These are phyloP conservation scores for Oryctes rhinoceros DNA, from an alignment of 1,140 invertebrate genomes.

Conservation along the genomic window DNA sequence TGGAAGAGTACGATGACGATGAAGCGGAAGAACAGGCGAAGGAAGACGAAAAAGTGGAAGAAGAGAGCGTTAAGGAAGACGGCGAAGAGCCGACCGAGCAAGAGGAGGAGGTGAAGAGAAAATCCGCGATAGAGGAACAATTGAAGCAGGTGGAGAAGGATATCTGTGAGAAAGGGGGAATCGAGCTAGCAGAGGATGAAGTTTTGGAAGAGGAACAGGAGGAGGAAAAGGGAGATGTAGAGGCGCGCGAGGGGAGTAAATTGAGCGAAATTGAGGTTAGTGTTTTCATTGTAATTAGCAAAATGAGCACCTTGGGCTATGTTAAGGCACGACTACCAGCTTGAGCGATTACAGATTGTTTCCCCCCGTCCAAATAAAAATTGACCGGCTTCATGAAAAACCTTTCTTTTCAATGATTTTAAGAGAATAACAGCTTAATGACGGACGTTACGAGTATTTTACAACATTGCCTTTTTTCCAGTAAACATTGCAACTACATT, in stretches of 20 bases:
- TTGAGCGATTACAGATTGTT: too few relatives aligned
- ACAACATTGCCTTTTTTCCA: too few relatives aligned
- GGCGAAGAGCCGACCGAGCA: not conserved
- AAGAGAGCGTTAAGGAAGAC: conserved; percentile 12
- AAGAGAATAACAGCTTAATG: too few relatives aligned
- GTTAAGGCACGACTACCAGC: too few relatives aligned
- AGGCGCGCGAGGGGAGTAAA: not conserved
- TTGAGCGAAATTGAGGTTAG: not conserved
- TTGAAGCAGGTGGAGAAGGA: conserved; percentile 23
- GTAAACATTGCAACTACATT: too few relatives aligned
- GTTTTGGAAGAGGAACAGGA: conserved; percentile 23
- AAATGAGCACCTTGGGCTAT: not conserved
- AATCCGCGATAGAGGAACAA: not conserved
- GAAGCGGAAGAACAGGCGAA: conserved; percentile 1
- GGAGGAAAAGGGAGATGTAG: conserved; percentile 39
- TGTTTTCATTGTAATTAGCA: not conserved
- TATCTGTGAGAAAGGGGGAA: conserved; percentile 22
- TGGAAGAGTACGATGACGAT: conserved; percentile 46
- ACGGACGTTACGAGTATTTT: too few relatives aligned
- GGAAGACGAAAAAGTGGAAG: conserved; percentile 25
- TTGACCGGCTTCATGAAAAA: too few relatives aligned
- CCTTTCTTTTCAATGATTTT: too few relatives aligned
- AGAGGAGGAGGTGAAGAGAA: not conserved
- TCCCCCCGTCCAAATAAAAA: too few relatives aligned
- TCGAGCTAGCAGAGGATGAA: not conserved